Base-by-base conservation (phyloP, 1,140 invertebrate genomes). In the Cecropterus lyciades region DNA sequence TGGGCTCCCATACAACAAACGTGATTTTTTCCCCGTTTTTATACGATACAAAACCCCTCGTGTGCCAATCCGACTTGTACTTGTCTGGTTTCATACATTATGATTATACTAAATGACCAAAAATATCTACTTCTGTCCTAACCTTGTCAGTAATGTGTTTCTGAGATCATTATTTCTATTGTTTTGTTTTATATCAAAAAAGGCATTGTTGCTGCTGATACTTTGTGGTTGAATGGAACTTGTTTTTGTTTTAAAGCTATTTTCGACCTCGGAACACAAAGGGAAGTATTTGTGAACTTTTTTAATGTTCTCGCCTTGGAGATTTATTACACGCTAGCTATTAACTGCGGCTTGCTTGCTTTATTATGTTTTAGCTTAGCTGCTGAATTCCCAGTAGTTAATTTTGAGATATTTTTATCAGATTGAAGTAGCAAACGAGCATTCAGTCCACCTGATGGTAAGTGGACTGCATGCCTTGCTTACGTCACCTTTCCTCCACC, bases 191-290 rank as follows among this genome's bases (percentile, higher is more conserved):
- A 7, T 0, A 11, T 1, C 7, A 10, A 17, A 40, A 17, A 55
- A 55, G 10, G 14, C 33, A 55, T 17, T 13, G 52, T 17, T 42
- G 17, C 24, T 53, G 27, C 52, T 10, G 33, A 17, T 45, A 17
- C 33, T 42, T 52, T 30, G 49, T 53, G 49, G 30, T 40, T 42
- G 52, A 55, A 55, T 40, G 52, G 27, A 52, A 52, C 49, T 55
- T 55, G 30, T 55, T 55, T 24, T 55, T 55, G 33, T 55, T 55
- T 55, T 55, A 55, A 9, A 42, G 52, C 30, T 55, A 40, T 55
- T 40, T n/a, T 55, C 30, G 33, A 55, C 52, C 52, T 55, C 52
- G 33, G n/a, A 40, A 55, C 52, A 55, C 30, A 55, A 55, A 55
- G 52, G 30, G 37, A 55, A 55, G 15, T 40, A 40, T 55, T 55